phyloP scores from a whole-genome alignment of 1,140 invertebrate genomes.

The Neodiprion fabricii region DNA sequence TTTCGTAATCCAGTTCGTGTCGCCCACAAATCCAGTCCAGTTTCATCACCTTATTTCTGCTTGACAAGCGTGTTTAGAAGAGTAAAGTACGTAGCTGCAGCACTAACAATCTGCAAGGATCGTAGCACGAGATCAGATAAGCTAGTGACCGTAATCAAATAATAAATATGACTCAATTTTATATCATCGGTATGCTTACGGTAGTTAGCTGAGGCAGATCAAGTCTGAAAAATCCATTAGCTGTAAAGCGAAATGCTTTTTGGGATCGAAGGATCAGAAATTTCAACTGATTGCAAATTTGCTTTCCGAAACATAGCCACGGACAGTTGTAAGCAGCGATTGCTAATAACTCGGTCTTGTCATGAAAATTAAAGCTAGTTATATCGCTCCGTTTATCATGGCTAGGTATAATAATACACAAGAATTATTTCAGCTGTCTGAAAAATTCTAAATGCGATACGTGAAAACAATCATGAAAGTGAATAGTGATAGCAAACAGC shows the following conservation, averaged over 20 bases:
- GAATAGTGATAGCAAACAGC: too few species aligned
- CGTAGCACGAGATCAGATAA: neutral
- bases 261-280: neutral
- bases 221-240: neutral
- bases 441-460: too few species aligned
- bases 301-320: neutral
- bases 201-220: neutral
- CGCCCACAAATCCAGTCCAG: too few species aligned
- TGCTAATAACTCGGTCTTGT: neutral
- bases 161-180: neutral
- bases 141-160: too few species aligned
- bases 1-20: too few species aligned
- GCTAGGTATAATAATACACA: too few species aligned
- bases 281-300: neutral
- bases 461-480: too few species aligned
- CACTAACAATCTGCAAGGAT: neutral
- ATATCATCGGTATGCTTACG: neutral
- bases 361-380: neutral
- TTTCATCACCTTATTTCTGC: neutral
- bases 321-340: neutral
- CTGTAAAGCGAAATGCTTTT: neutral
- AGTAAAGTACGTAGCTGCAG: neutral
- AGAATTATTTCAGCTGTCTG: too few species aligned
- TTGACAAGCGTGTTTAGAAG: conserved; percentile 2
- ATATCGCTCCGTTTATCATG: too few species aligned